Evolutionary conservation across 2,113 vertebrate genomes (phyloP), one percentile per base, ranked within the genome.

Genomic region (Lutjanus erythropterus): DNA sequence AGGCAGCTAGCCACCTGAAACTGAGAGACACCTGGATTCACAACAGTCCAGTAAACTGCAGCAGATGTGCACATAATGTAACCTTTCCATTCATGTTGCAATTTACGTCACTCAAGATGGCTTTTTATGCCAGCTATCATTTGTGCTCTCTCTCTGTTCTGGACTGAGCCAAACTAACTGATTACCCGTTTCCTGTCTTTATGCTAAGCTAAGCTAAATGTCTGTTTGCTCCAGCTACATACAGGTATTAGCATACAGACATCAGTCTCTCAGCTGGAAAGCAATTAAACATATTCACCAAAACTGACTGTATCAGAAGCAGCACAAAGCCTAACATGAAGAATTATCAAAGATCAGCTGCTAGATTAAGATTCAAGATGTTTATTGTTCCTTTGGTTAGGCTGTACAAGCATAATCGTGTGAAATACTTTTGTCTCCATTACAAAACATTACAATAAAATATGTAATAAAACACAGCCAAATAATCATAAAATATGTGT

Each of bases 331-430:
- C 29, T 23, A 10, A 49, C 23, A 49, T 15, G 14, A 12, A 44
- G 16, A 12, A n/a, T n/a, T n/a, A n/a, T n/a, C n/a, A 46, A 8
- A 31, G 56, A 60, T 39, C 42, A 37, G 56, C 42, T 71, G 70
- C 29, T 59, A 33, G 44, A 66, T 5, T n/a, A n/a, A n/a, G n/a
- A n/a, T n/a, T n/a, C n/a, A n/a, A n/a, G n/a, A n/a, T n/a, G n/a
- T n/a, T n/a, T n/a, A n/a, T n/a, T n/a, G n/a, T n/a, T n/a, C n/a
- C n/a, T n/a, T n/a, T n/a, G n/a, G n/a, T n/a, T n/a, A n/a, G n/a
- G n/a, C n/a, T n/a, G n/a, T n/a, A n/a, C n/a, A n/a, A n/a, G n/a
- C n/a, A n/a, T n/a, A n/a, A n/a, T n/a, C n/a, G n/a, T n/a, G n/a
- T n/a, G n/a, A n/a, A n/a, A n/a, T n/a, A n/a, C n/a, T n/a, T n/a